A percentile compares a stretch with the other conserved stretches of the same genome.
Conservation (phyloP, 2,113 vertebrate species). For the Platycercus adscitus region DNA sequence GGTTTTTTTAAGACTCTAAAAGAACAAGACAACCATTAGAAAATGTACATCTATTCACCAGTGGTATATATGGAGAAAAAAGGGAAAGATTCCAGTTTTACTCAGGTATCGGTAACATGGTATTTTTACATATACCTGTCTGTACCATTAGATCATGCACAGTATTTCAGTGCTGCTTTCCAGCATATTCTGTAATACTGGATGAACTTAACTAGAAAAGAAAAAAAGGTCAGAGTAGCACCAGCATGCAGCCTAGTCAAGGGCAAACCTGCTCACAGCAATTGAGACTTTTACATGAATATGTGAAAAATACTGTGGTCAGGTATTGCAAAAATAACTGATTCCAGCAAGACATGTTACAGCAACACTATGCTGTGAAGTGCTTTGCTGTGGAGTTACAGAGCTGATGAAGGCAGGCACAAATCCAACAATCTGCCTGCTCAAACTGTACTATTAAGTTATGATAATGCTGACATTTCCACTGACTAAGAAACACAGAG, state of each 20-base stretch:
- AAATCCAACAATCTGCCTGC: neutral
- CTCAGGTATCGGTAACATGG: neutral
- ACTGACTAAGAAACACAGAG: neutral
- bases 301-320: neutral
- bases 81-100: neutral
- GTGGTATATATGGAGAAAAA: neutral
- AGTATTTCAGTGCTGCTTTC: neutral
- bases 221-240: neutral
- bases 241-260: neutral
- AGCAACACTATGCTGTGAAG: neutral
- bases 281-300: neutral
- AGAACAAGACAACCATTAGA: neutral
- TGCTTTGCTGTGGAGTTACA: neutral
- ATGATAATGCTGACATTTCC: slow-evolving; percentile 11
- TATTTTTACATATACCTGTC: neutral
- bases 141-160: neutral
- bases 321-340: neutral
- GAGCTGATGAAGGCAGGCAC: neutral
- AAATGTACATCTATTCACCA: neutral
- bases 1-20: neutral
- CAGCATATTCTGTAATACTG: neutral
- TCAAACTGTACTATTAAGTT: neutral
- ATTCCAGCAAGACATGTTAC: neutral
- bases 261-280: neutral
- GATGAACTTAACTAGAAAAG: neutral